Evolutionary conservation across 1,140 invertebrate genomes (phyloP).

Genomic region (Philaenus spumarius): DNA sequence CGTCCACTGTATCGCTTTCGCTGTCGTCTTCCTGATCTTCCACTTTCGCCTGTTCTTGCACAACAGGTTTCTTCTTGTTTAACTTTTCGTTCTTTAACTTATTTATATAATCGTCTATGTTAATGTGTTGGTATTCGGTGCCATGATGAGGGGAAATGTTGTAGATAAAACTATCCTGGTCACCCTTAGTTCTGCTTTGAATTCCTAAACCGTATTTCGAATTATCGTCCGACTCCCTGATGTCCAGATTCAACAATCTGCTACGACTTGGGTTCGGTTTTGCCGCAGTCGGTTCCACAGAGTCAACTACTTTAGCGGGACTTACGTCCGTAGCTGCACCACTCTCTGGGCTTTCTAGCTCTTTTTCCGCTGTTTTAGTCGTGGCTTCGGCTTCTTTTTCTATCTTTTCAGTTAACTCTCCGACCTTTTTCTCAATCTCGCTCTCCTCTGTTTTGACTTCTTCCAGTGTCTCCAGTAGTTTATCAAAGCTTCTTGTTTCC

Average conservation of each 20-base stretch:
- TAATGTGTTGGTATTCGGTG: background rate
- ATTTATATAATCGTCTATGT: conserved; percentile 7
- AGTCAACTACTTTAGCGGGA: no score
- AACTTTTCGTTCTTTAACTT: conserved; percentile 2
- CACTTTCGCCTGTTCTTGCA: background rate
- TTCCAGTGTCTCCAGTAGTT: no score
- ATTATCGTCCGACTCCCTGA: conserved; percentile 3
- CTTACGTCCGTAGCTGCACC: no score
- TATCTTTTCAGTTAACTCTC: no score
- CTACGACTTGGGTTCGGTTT: background rate
- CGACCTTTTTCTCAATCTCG: no score
- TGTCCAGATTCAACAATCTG: conserved; percentile 1
- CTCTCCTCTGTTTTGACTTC: no score
- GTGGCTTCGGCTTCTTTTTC: no score
- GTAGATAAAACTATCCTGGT: background rate
- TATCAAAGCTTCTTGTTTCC: no score
- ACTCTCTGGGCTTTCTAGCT: no score
- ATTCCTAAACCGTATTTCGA: background rate
- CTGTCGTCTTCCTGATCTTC: background rate
- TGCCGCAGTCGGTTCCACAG: no score
- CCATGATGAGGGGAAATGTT: background rate
- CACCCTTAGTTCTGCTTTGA: conserved; percentile 2
- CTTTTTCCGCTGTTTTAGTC: no score
- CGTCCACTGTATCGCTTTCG: background rate
- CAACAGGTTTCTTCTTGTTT: background rate